Percentiles rank a stretch among this genome's conserved stretches.
phyloP scores from a whole-genome alignment of 2,888 invertebrate genomes.

The Tenthredo mesomela region DNA sequence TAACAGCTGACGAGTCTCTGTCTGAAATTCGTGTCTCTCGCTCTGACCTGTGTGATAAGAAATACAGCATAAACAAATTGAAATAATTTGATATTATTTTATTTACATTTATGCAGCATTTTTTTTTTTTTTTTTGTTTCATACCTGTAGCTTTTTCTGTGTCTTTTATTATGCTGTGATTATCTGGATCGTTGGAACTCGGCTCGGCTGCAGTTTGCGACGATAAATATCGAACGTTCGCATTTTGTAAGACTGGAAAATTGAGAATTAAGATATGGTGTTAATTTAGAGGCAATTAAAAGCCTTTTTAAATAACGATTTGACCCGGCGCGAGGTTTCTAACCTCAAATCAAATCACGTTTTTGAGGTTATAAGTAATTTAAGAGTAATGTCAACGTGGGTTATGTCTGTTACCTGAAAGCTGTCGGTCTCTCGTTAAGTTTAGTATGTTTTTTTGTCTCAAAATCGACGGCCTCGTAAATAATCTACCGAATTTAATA shows the following conservation, averaged over 20 bases:
- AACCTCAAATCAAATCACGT: conserved; percentile 23
- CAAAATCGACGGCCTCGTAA: conserved; percentile 62
- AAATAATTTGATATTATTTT: not conserved
- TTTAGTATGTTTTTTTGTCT: conserved; percentile 60
- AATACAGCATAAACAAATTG: not conserved
- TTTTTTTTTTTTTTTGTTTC: conserved; percentile 46
- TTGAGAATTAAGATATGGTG: not conserved
- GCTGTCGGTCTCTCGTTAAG: conserved; percentile 59
- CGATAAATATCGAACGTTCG: conserved; percentile 64
- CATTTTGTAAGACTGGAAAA: conserved; percentile 58
- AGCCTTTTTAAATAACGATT: not conserved
- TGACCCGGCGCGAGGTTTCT: conserved; percentile 17
- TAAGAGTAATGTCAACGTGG: conserved; percentile 3
- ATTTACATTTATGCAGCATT: not conserved
- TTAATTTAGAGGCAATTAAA: not conserved
- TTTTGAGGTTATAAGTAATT: conserved; percentile 6
- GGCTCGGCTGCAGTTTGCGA: conserved; percentile 73
- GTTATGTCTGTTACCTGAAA: conserved; percentile 61
- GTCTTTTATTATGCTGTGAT: conserved; percentile 82
- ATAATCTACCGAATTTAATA: conserved; percentile 67
- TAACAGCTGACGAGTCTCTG: conserved; percentile 96
- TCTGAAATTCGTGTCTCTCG: conserved; percentile 94
- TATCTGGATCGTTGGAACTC: conserved; percentile 75
- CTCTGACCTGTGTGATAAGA: conserved; percentile 78
- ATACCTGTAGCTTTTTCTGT: conserved; percentile 82